phyloP scores from a whole-genome alignment of 1,140 invertebrate species.

The Neelides sp. region DNA sequence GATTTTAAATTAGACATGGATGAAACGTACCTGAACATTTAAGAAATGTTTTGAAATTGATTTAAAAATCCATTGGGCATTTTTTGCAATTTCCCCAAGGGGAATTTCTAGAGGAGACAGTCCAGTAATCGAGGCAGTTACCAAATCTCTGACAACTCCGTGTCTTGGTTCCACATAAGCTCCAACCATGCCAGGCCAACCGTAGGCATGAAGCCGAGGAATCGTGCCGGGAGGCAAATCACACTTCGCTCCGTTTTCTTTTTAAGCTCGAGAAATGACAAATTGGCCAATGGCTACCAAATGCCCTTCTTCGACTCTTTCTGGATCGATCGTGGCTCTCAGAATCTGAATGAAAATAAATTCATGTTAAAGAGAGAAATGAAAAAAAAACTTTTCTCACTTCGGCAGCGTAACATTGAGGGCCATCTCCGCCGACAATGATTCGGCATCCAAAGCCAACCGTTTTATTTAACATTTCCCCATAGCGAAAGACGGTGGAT shows the following conservation, averaged over 20 bases:
- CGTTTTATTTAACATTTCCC: slow-evolving; percentile 8
- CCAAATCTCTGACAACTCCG: slow-evolving; percentile 6
- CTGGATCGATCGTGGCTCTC: neutral
- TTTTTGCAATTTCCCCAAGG: slow-evolving; percentile 17
- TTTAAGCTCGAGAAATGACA: slow-evolving; percentile 19
- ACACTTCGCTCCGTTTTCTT: slow-evolving; percentile 9
- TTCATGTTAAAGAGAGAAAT: neutral
- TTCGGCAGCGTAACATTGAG: slow-evolving; percentile 24
- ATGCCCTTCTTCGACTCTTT: slow-evolving; percentile 4
- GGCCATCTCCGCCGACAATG: slow-evolving; percentile 20
- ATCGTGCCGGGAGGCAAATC: slow-evolving; percentile 17
- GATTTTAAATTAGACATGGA: too few species aligned
- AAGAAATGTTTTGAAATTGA: slow-evolving; percentile 18
- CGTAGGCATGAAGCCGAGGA: slow-evolving; percentile 15
- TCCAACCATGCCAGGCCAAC: slow-evolving; percentile 26
- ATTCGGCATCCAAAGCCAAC: slow-evolving; percentile 9
- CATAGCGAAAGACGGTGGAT: slow-evolving; percentile 1
- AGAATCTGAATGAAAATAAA: slow-evolving; percentile 10
- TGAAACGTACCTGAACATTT: slow-evolving; percentile 17
- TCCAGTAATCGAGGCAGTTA: slow-evolving; percentile 7
- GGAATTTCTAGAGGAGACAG: slow-evolving; percentile 17
- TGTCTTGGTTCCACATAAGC: slow-evolving; percentile 24
- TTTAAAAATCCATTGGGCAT: slow-evolving; percentile 18
- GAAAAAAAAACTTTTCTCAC: slow-evolving; percentile 3
- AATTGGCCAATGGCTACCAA: slow-evolving; percentile 20